Conservation (phyloP, 2,888 invertebrate genomes). For the Chromoteleia sp. region DNA sequence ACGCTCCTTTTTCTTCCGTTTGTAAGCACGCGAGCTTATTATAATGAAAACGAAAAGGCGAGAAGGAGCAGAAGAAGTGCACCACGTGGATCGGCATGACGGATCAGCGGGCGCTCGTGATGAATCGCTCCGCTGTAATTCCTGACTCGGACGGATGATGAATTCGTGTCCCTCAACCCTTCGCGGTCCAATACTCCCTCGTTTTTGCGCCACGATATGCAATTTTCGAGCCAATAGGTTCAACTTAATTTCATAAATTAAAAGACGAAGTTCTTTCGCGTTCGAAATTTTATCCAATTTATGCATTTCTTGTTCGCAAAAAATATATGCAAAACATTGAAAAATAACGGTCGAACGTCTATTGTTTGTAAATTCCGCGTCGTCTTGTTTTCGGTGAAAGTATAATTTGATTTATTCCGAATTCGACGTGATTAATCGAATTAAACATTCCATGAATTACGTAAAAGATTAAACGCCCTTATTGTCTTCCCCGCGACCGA, state of each 20-base stretch:
- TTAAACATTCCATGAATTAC: slow-evolving; percentile 20
- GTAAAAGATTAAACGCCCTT: slow-evolving; percentile 24
- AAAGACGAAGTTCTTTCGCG: too few species aligned
- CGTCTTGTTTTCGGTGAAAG: too few species aligned
- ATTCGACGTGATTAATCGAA: slow-evolving; percentile 15
- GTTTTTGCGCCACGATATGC: slow-evolving; percentile 55
- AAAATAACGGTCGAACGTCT: too few species aligned
- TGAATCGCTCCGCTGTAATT: slow-evolving; percentile 83
- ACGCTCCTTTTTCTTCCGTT: slow-evolving; percentile 46
- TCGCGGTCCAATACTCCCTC: slow-evolving; percentile 48
- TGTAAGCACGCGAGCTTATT: slow-evolving; percentile 65
- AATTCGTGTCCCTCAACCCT: slow-evolving; percentile 78
- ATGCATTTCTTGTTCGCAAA: too few species aligned
- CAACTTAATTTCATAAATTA: slow-evolving; percentile 70
- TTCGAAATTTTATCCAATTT: background rate
- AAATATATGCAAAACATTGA: too few species aligned
- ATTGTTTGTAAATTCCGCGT: too few species aligned
- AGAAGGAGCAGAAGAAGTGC: slow-evolving; percentile 70
- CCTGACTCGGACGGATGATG: slow-evolving; percentile 83
- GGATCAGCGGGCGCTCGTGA: slow-evolving; percentile 82
- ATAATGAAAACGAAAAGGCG: slow-evolving; percentile 67
- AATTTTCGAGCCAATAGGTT: slow-evolving; percentile 69
- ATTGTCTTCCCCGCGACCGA: slow-evolving; percentile 31
- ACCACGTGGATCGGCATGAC: slow-evolving; percentile 81
- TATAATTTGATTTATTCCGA: too few species aligned